phyloP scores from a whole-genome alignment of 2,797 vertebrate species.

The Scolopax rusticola region DNA sequence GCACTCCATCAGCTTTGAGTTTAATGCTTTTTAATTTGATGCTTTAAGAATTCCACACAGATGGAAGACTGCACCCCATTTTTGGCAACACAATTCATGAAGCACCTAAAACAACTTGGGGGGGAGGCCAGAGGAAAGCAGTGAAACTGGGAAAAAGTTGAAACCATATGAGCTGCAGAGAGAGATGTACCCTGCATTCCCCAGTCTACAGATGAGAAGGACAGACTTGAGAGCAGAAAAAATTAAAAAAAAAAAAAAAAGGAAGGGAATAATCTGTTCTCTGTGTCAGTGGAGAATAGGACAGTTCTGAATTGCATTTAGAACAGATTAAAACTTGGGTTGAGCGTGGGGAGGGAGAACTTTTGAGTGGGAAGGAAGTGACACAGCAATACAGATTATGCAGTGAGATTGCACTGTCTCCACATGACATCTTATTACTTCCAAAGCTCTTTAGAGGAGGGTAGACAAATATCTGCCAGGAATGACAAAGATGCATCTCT shows the following conservation, averaged over 20 bases:
- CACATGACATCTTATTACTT: background rate
- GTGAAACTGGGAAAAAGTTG: background rate
- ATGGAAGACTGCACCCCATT: background rate
- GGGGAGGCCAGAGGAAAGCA: background rate
- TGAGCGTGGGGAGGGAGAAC: background rate
- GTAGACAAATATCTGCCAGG: background rate
- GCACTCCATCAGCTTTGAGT: background rate
- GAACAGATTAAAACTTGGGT: background rate
- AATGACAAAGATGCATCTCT: slow-evolving; percentile 17
- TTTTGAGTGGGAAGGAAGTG: background rate
- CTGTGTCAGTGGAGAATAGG: background rate
- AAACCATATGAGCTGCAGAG: background rate
- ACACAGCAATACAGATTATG: background rate
- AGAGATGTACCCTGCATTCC: background rate
- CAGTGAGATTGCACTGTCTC: background rate
- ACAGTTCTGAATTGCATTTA: background rate
- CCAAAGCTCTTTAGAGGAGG: background rate
- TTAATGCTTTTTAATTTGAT: background rate
- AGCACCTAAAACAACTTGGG: background rate
- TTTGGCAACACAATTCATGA: background rate
- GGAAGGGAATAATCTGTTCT: background rate
- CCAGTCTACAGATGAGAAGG: background rate
- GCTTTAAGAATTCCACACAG: background rate
- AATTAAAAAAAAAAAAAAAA: background rate
- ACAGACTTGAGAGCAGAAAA: background rate